A percentile compares a stretch with the other conserved stretches of the same genome.
phyloP scores from a whole-genome alignment of 2,797 vertebrate genomes.

The Hydrolagus colliei region DNA sequence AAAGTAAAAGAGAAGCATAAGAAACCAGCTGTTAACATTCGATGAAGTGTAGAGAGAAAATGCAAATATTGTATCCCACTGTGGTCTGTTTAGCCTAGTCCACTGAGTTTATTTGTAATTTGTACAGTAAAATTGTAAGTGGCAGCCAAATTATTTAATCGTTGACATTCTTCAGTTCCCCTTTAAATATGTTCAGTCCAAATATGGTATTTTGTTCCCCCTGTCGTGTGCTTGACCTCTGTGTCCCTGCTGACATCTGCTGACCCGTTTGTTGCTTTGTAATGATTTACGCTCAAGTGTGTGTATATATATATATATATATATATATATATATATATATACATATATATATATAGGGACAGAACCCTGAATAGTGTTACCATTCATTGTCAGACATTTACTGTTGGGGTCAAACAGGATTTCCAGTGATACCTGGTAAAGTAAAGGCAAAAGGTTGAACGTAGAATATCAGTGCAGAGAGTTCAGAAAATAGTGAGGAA shows the following conservation, averaged over 20 bases:
- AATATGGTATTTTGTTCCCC: slow-evolving; percentile 13
- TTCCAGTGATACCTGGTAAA: not conserved
- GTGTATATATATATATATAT: too few species aligned
- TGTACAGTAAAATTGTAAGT: slow-evolving; percentile 3
- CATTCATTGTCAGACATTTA: not conserved
- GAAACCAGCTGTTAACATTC: slow-evolving; percentile 50
- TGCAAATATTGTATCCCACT: slow-evolving; percentile 28
- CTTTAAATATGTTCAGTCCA: not conserved
- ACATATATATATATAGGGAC: not conserved
- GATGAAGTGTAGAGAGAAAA: slow-evolving; percentile 35
- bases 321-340: too few species aligned
- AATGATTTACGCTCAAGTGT: not conserved
- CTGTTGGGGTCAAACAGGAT: not conserved
- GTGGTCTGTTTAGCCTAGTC: not conserved
- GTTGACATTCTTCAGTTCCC: slow-evolving; percentile 1
- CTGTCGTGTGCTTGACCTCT: not conserved
- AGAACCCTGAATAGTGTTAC: not conserved
- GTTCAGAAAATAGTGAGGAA: too few species aligned
- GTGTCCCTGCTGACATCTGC: slow-evolving; percentile 7
- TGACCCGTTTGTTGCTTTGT: not conserved
- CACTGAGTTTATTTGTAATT: not conserved
- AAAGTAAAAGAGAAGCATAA: slow-evolving; percentile 41
- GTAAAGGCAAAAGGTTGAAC: not conserved
- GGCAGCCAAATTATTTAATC: not conserved
- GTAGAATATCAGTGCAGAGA: too few species aligned